Evolutionary conservation across 2,797 vertebrate genomes (phyloP).

Genomic region (Hapalemur alaotrensis): DNA sequence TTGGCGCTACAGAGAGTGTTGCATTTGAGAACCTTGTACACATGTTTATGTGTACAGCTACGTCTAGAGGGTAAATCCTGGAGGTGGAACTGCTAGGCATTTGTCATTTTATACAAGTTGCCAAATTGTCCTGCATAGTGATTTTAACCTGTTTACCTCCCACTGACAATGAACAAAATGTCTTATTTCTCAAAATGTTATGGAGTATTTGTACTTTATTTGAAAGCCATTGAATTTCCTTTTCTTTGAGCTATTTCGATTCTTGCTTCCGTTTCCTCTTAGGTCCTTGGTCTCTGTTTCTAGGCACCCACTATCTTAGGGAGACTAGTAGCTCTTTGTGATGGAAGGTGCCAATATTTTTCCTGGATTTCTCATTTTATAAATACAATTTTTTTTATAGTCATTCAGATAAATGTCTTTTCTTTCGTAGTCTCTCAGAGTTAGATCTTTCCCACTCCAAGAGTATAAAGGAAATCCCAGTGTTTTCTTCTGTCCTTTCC

Average conservation of each 20-base stretch:
- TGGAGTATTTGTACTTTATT: not conserved
- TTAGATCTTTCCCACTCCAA: not conserved
- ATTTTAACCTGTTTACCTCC: not conserved
- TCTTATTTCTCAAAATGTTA: not conserved
- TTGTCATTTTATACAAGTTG: not conserved
- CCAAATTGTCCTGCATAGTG: not conserved
- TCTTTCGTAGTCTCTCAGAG: not conserved
- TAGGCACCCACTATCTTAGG: not conserved
- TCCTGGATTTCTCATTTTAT: not conserved
- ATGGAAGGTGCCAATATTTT: not conserved
- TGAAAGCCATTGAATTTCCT: not conserved
- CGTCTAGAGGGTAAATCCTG: not conserved
- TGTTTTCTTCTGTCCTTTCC: not conserved
- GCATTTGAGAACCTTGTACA: not conserved
- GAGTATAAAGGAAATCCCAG: not conserved
- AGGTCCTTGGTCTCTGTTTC: conserved; percentile 9
- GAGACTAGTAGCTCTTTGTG: not conserved
- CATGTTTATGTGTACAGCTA: not conserved
- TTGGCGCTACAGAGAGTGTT: not conserved
- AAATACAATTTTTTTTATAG: not conserved
- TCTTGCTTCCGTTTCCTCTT: not conserved
- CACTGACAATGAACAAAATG: not conserved
- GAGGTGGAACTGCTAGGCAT: not conserved
- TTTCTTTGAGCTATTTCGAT: not conserved
- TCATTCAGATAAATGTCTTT: not conserved